Evolutionary conservation across 2,888 invertebrate genomes (phyloP), one percentile per base, ranked within the genome.

Genomic region (Brassicogethes aeneus): DNA sequence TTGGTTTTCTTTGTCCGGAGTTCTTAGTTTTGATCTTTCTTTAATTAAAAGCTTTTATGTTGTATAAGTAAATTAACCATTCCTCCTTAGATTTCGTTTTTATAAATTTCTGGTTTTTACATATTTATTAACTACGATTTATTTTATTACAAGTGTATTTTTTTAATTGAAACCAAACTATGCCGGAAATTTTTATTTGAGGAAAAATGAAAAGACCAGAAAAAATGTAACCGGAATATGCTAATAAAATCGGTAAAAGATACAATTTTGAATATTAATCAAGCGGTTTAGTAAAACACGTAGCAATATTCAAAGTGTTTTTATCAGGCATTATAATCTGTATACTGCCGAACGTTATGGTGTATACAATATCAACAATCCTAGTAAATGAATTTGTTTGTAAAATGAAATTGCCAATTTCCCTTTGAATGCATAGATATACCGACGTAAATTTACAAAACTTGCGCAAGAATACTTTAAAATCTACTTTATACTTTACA

Each of bases 371-470:
- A 61, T 59, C 59, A 57, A 58, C 57, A 55, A 54, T 53, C 51
- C 53, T 48, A 47, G 52, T 53, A 55, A 61, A 55, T 57, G 57
- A 61, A 59, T 56, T 59, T 61, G 59, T 60, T 59, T 60, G 60
- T 57, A 51, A 54, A 56, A 56, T 54, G 59, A 58, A 61, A 61
- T 61, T 60, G 59, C 47, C 61, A 61, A 60, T 61, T 61, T 60
- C 50, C 52, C 45, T 50, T 42, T 55, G 52, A 57, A 59, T 59
- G 47, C 54, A 41, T 44, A 48, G 50, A 54, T 52, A 49, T 50
- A 42, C 45, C 35, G 39, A 36, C 16, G 37, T 33, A 46, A 40
- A 39, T 39, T 32, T 32, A 12, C 3, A 32, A 32, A 12, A 12
- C 32, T 5, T 13, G 32, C 32, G 7, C 5, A n/a, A 10, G 23